phyloP scores from a whole-genome alignment of 2,113 vertebrate genomes.

The Charadrius vociferus region DNA sequence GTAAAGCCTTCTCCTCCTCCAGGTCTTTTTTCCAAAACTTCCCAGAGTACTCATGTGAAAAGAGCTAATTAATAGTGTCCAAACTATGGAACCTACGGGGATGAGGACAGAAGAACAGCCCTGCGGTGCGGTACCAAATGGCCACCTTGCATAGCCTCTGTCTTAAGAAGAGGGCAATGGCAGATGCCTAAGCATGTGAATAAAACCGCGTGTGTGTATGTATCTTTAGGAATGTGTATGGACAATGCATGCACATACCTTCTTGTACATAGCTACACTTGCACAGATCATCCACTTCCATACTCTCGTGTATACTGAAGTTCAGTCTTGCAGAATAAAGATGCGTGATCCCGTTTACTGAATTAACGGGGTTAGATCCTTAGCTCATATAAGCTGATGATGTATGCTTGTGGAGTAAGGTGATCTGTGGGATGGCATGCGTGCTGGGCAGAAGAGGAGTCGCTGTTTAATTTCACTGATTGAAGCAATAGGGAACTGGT shows the following conservation, averaged over 20 bases:
- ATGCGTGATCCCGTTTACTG: background rate
- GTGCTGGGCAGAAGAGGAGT: background rate
- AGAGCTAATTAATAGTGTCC: background rate
- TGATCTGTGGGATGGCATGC: background rate
- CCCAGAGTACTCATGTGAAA: background rate
- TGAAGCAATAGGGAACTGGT: background rate
- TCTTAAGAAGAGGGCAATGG: background rate
- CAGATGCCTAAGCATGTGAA: background rate
- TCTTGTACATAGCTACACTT: background rate
- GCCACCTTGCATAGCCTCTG: background rate
- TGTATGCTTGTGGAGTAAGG: background rate
- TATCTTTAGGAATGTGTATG: background rate
- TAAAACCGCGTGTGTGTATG: background rate
- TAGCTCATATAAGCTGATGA: background rate
- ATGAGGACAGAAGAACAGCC: background rate
- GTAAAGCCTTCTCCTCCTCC: background rate
- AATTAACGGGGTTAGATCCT: background rate
- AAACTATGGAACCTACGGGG: rapidly evolving
- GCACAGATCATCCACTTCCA: rapidly evolving
- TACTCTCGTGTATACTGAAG: background rate
- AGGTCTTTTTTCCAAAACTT: background rate
- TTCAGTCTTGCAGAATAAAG: background rate
- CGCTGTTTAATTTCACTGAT: rapidly evolving
- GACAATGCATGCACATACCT: rapidly evolving
- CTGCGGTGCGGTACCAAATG: background rate